Base-by-base conservation (phyloP, 2,888 invertebrate genomes). In the Stenodera caucasica region DNA sequence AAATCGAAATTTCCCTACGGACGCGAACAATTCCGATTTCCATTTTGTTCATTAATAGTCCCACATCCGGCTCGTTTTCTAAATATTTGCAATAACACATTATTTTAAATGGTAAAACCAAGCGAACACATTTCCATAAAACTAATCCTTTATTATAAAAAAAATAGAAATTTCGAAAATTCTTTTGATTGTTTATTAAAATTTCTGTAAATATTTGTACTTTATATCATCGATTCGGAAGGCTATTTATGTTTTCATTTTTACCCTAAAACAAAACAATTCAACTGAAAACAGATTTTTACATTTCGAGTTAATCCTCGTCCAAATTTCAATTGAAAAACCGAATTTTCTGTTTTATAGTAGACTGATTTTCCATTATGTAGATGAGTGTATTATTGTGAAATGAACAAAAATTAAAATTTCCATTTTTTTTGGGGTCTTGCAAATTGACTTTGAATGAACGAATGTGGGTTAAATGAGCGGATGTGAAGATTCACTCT, bases 401-500 rank as follows among this genome's bases (percentile, higher is more conserved):
- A 26, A 26, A 26, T 26, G 26, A 26, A 5, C n/a, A n/a, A n/a
- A n/a, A n/a, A n/a, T n/a, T n/a, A n/a, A 26, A 26, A 26, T 26
- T 26, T 26, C 26, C 5, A 4, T 5, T 26, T 26, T 26, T 5
- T 26, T 26, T 5, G 5, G 5, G 5, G 5, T 4, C 26, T 26
- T 26, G 26, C 26, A 5, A 26, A 26, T 26, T 26, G 5, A 26
- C 26, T 26, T 26, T 18, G 2, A 40, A 23, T 14, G 8, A 32
- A 29, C 23, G 23, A 51, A 52, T 52, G 14, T 60, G 37, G 55
- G 58, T 59, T 59, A 37, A 49, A 59, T 59, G 50, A 49, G 26
- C 55, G 60, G 55, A 55, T 60, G 37, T 60, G 30, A 50, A 60
- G 60, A 60, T 60, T 60, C 60, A 60, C 55, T 60, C 60, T 60